Base-by-base conservation (phyloP, 1,140 invertebrate genomes). In the Telenomus remus region DNA sequence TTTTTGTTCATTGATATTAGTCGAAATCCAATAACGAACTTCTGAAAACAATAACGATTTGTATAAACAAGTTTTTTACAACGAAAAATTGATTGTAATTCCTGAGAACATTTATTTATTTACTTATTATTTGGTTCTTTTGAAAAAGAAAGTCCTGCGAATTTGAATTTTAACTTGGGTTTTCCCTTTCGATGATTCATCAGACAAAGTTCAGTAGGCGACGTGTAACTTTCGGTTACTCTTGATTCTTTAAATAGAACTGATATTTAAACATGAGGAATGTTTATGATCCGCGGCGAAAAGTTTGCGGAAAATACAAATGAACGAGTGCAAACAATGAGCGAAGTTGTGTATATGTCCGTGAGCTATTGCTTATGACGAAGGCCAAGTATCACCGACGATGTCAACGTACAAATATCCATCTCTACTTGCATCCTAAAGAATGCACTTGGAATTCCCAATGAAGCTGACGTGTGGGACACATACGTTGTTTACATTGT, bases 361-460 rank as follows among this genome's bases (percentile, higher is more conserved):
- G 19, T 63, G 63, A 76, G 55, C 33, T 16, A 68, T 61, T 60
- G 37, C 35, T 53, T 44, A 54, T 27, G 48, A 66, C 14, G 74
- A 76, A 76, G 74, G 74, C 57, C 74, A 53, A 75, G 72, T 60
- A 69, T 64, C 72, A 55, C n/a, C 19, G 66, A 76, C 66, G 63
- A 76, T 63, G 74, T 76, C 68, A 71, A 71, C 61, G 68, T 68
- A 76, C 74, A 77, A 64, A 69, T 64, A 72, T 72, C 55, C 56
- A 64, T 71, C 57, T 77, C 35, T 57, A 44, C 66, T 51, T 60
- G 63, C 74, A 76, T 76, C 39, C 65, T 19, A 60, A 66, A 43
- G 65, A 66, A 76, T 70, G 63, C 57, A 63, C 43, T 77, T 77
- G 37, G 68, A 77, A 77, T 77, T 72, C 56, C 4, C 13, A 72